phyloP scores from a whole-genome alignment of 1,140 invertebrate species.

The Diachasmimorpha longicaudata region DNA sequence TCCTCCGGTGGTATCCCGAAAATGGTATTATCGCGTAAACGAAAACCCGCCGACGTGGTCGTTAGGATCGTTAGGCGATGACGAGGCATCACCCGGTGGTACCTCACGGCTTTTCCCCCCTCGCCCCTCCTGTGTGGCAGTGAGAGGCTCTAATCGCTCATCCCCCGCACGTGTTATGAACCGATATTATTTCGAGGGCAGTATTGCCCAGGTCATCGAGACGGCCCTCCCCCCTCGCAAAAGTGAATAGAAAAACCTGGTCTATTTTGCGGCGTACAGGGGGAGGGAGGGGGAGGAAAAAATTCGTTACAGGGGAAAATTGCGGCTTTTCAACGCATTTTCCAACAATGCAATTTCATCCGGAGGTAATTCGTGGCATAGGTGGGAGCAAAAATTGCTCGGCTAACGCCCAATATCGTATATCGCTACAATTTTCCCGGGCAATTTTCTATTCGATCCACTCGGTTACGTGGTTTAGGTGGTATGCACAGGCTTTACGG shows the following conservation, averaged over 20 bases:
- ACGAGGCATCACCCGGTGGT: slow-evolving; percentile 17
- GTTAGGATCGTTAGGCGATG: slow-evolving; percentile 30
- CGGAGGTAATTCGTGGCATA: no score
- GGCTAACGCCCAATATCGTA: neutral
- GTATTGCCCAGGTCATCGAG: neutral
- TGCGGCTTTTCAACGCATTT: no score
- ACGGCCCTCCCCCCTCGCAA: neutral
- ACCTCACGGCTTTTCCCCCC: neutral
- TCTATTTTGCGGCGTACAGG: no score
- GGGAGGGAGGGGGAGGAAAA: no score
- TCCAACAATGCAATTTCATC: no score
- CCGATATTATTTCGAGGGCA: neutral
- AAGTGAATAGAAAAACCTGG: no score
- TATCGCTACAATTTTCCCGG: neutral
- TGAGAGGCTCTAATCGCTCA: neutral
- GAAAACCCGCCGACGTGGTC: slow-evolving; percentile 17
- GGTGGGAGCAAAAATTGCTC: no score
- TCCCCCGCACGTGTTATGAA: neutral
- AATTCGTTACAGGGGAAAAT: no score
- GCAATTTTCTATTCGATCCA: neutral
- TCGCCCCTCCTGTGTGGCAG: neutral
- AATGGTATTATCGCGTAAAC: slow-evolving; percentile 1
- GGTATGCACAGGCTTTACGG: neutral
- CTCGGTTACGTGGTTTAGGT: neutral
- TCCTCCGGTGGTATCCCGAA: neutral